These are phyloP conservation scores for Cichlasoma orientale DNA, from an alignment of 2,797 vertebrate genomes.

Conservation along the genomic window DNA sequence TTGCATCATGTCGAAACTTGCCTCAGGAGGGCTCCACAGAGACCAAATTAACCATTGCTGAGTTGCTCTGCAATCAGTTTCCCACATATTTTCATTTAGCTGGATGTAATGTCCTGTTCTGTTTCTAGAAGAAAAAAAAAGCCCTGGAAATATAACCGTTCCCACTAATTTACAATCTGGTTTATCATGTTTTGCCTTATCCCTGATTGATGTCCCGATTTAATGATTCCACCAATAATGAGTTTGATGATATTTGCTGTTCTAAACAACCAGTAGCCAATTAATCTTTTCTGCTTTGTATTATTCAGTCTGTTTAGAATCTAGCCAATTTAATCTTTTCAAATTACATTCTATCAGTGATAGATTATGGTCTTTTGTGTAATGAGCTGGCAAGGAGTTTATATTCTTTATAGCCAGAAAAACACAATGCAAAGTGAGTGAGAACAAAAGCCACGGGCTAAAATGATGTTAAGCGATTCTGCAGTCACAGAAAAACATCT, in stretches of 20 bases:
- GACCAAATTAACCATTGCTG: conserved; percentile 58
- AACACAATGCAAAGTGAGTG: neutral
- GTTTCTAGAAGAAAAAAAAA: conserved; percentile 35
- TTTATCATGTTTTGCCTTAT: conserved; percentile 24
- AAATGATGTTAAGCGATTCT: neutral
- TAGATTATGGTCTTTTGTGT: neutral
- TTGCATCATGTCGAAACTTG: conserved; percentile 69
- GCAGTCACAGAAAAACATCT: neutral
- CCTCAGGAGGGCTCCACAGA: conserved; percentile 56
- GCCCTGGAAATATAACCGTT: conserved; percentile 33
- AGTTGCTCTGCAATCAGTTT: conserved; percentile 51
- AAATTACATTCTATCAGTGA: conserved; percentile 12
- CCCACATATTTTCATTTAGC: conserved; percentile 51
- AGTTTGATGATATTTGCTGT: conserved; percentile 33
- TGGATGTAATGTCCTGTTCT: conserved; percentile 36
- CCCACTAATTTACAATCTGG: conserved; percentile 14
- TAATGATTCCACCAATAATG: conserved; percentile 36
- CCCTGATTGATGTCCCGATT: conserved; percentile 22
- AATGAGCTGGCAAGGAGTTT: neutral
- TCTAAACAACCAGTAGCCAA: conserved; percentile 19
- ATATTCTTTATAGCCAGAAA: neutral
- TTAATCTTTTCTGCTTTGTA: conserved; percentile 19
- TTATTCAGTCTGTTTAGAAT: conserved; percentile 17
- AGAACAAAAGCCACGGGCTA: neutral
- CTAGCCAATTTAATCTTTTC: conserved; percentile 20